Percentiles rank a stretch among this genome's conserved stretches.
phyloP scores from a whole-genome alignment of 2,888 invertebrate species.

The Callyntrura sp. region DNA sequence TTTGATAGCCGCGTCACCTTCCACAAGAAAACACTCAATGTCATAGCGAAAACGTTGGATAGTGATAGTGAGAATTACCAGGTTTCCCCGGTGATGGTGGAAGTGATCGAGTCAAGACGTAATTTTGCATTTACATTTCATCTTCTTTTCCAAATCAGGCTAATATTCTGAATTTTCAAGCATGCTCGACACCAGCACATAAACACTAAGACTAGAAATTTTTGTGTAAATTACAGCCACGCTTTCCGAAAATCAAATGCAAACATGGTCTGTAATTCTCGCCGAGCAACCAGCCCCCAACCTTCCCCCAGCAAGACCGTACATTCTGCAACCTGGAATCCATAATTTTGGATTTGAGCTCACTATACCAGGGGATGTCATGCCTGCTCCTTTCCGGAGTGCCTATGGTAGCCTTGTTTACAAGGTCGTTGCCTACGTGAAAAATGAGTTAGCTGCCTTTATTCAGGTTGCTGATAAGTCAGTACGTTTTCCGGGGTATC shows the following conservation, averaged over 20 bases:
- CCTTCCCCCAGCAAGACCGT: slow-evolving; percentile 63
- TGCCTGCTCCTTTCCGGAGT: slow-evolving; percentile 73
- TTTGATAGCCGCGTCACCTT: slow-evolving; percentile 73
- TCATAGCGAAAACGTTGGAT: slow-evolving; percentile 65
- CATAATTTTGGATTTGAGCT: slow-evolving; percentile 76
- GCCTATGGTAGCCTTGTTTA: slow-evolving; percentile 73
- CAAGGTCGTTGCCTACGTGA: slow-evolving; percentile 71
- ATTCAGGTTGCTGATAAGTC: slow-evolving; percentile 72
- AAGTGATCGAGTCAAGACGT: slow-evolving; percentile 69
- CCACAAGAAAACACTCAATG: slow-evolving; percentile 67
- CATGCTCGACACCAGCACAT: no score
- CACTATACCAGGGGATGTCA: slow-evolving; percentile 47
- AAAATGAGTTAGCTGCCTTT: slow-evolving; percentile 68
- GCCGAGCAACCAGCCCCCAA: slow-evolving; percentile 70
- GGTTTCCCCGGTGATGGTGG: slow-evolving; percentile 71
- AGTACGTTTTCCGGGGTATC: slow-evolving; percentile 72
- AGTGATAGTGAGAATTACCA: slow-evolving; percentile 74
- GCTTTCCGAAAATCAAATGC: slow-evolving; percentile 65
- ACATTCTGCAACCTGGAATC: slow-evolving; percentile 73
- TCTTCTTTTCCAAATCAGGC: no score
- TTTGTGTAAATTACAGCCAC: slow-evolving; percentile 52
- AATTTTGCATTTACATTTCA: slow-evolving; percentile 14
- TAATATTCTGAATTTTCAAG: no score
- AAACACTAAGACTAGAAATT: not conserved
- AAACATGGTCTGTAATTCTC: slow-evolving; percentile 59